phyloP scores from a whole-genome alignment of 1,140 invertebrate species.

The Neotoxoptera formosana region DNA sequence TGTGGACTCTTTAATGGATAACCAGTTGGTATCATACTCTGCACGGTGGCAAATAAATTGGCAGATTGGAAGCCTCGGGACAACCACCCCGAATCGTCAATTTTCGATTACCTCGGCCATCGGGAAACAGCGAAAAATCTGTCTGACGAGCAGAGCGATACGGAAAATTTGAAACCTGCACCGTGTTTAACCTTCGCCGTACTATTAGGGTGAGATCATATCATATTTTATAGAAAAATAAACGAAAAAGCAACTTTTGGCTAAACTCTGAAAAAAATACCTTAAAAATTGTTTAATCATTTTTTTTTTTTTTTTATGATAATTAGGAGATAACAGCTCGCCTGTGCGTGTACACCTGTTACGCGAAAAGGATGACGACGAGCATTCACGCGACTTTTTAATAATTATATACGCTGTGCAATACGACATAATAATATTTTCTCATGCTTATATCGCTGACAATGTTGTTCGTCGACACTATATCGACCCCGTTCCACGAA shows the following conservation, averaged over 20 bases:
- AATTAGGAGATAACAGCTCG: background rate
- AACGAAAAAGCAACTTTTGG: background rate
- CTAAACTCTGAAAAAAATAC: background rate
- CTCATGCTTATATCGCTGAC: constrained; percentile 3
- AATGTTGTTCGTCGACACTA: background rate
- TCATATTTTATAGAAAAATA: background rate
- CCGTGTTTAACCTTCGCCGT: background rate
- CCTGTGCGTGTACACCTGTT: background rate
- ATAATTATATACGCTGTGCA: background rate
- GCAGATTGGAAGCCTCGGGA: background rate
- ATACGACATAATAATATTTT: background rate
- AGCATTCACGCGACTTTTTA: background rate
- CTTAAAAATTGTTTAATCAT: background rate
- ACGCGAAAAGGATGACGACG: background rate
- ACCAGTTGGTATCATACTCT: background rate
- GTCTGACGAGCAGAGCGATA: background rate
- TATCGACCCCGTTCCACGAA: background rate
- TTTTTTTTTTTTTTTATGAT: no score
- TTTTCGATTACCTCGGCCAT: background rate
- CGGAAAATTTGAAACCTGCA: background rate
- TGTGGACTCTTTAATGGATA: no score
- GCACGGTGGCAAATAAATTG: background rate
- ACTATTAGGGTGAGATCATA: background rate
- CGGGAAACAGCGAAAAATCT: background rate
- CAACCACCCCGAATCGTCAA: background rate